Base-by-base conservation (phyloP, 1,140 invertebrate species). In the Nephotettix cincticeps region DNA sequence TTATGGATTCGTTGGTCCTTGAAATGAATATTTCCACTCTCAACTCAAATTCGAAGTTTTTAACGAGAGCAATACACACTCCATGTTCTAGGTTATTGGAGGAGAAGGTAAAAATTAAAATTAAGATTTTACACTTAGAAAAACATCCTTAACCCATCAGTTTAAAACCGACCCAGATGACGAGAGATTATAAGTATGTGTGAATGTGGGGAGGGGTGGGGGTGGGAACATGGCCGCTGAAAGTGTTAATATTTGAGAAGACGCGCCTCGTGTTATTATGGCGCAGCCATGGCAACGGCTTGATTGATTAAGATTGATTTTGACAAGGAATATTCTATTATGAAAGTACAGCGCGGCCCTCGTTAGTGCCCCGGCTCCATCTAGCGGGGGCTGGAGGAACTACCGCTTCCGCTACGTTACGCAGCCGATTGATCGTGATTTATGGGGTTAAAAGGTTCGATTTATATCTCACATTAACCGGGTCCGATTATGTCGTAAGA, bases 281-380 rank as follows among this genome's bases (percentile, higher is more conserved):
- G 21, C 54, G 69, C 63, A 43, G n/a, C 69, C 56, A 45, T 63
- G 69, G 56, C 30, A 63, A 70, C 69, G 25, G 29, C 19, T 47
- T 70, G 69, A 70, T 70, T 70, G 69, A 70, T 70, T 70, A 70
- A 40, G 69, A 70, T 70, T 61, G 69, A 70, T 70, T 70, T 63
- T 70, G 69, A 70, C 69, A 70, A 70, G 69, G 69, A 70, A 70
- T 70, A 70, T 70, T 70, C 69, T 70, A 70, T 70, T 70, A 70
- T 70, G 54, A 58, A 43, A 30, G n/a, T 21, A 36, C 23, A 9
- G 11, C 28, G 14, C 9, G 51, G 21, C 21, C 14, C 3, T 13
- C 28, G 58, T 63, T 13, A n/a, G 19, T 27, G 21, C 4, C 9
- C 23, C 9, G 51, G 23, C 23, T 29, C 4, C 28, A 36, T 14